Percentiles rank a stretch among this genome's conserved stretches.
Conservation (phyloP, 2,113 vertebrate genomes). For the Tupaia tana region DNA sequence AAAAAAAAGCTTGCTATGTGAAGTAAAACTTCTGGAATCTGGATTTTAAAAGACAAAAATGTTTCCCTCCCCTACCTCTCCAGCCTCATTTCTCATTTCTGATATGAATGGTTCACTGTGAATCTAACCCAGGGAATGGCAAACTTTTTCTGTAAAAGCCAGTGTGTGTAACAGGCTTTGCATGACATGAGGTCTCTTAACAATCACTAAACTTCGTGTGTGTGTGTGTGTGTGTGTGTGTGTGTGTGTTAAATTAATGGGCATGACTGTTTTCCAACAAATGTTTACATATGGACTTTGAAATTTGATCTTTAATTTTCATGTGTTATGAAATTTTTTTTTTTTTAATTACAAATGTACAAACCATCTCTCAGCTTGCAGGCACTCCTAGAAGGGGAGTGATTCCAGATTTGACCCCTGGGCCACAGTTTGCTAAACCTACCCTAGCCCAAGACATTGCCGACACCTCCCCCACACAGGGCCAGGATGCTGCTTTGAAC, state of each 20-base stretch:
- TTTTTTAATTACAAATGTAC: neutral
- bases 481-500: neutral
- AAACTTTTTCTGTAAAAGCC: neutral
- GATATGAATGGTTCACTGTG: neutral
- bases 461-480: neutral
- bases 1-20: neutral
- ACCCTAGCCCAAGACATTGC: neutral
- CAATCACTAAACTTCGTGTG: neutral
- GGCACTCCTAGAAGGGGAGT: neutral
- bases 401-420: neutral
- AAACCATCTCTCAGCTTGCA: neutral
- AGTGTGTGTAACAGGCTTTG: neutral
- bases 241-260: neutral
- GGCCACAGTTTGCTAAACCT: neutral
- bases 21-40: neutral
- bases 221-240: neutral
- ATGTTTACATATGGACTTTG: neutral
- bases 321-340: neutral
- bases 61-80: neutral
- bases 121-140: neutral
- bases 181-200: neutral
- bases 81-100: neutral
- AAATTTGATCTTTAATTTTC: conserved; percentile 23
- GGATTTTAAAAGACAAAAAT: neutral
- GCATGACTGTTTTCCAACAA: neutral